Evolutionary conservation across 2,113 vertebrate species (phyloP), one percentile per base, ranked within the genome.

Genomic region (Sterna hirundo): DNA sequence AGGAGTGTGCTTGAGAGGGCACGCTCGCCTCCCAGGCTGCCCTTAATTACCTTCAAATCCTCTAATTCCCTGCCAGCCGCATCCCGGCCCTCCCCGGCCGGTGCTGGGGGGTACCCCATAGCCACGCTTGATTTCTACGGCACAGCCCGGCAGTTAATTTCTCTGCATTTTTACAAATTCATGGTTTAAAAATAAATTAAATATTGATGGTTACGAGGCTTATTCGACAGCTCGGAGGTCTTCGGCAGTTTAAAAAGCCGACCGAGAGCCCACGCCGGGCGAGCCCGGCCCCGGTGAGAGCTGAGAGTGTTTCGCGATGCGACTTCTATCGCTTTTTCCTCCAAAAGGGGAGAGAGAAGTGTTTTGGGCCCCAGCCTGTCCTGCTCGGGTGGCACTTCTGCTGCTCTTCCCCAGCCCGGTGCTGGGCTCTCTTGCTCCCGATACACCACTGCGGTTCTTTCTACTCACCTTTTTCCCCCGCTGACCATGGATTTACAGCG

Each of bases 81-180:
- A 1, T 65, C 66, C 57, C 0, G 0, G 36, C 19, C 52, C 81
- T 42, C 21, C 66, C 38, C 0, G 4, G 18, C 70, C 0, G 2
- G 15, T n/a, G 72, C 36, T 26, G 27, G 18, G 52, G 38, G 32
- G 26, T n/a, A n/a, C n/a, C 54, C 51, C 0, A 0, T 27, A 5
- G 6, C 44, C 38, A 36, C 1, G 0, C 19, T 23, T 23, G 38
- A 47, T 86, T 72, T 61, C 29, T 15, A 6, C n/a, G 55, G 54
- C 1, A 1, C 40, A 42, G 62, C 66, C n/a, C 9, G 60, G 61
- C 38, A 52, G 40, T 5, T 5, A 23, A 61, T 42, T 83, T 65
- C 61, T 68, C 30, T 54, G 27, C 11, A 5, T 60, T 68, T 92
- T 88, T 64, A 72, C 49, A 65, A 55, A 61, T 11, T 0, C 36